Evolutionary conservation across 2,888 invertebrate species (phyloP), one percentile per base, ranked within the genome.

Genomic region (Epistrophe eligans): DNA sequence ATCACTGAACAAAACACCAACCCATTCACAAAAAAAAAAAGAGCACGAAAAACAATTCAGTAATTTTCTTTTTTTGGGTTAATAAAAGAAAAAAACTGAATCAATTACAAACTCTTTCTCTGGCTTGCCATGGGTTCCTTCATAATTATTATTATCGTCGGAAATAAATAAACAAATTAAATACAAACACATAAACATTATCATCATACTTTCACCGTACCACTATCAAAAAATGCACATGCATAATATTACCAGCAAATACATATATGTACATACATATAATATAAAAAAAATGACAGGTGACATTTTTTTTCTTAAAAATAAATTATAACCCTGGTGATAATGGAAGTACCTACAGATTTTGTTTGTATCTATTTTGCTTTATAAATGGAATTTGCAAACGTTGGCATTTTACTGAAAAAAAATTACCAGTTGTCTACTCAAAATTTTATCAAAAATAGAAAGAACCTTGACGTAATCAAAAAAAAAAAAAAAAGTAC

Each of bases 391-490:
- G 19, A 70, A 70, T 55, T 55, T 40, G 70, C 67, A 67, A 38
- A 70, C 70, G 70, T 70, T 40, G 55, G 67, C 67, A 19, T 70
- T 70, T 74, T 70, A 70, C 55, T 15, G 15, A 81, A 64, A 50
- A 77, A 62, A 50, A 77, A 62, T 50, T 50, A 71, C 71, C 71
- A 66, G 64, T 60, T 62, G 80, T 77, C 72, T 60, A 55, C 57
- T 66, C 43, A 50, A 77, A 52, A 72, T 67, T 70, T 45, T 28
- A 67, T 83, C 73, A 73, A 70, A 79, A 67, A 67, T 72, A 83
- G 79, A 79, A 83, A 73, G 40, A 83, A 73, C 79, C 83, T 83
- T 79, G 83, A 79, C 73, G 83, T 67, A 73, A 83, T 79, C 67
- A 24, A 40, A 73, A 64, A 38, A 24, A 50, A 60, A 67, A 77